Evolutionary conservation across 2,888 invertebrate genomes (phyloP).

Genomic region (Cryptus armator): DNA sequence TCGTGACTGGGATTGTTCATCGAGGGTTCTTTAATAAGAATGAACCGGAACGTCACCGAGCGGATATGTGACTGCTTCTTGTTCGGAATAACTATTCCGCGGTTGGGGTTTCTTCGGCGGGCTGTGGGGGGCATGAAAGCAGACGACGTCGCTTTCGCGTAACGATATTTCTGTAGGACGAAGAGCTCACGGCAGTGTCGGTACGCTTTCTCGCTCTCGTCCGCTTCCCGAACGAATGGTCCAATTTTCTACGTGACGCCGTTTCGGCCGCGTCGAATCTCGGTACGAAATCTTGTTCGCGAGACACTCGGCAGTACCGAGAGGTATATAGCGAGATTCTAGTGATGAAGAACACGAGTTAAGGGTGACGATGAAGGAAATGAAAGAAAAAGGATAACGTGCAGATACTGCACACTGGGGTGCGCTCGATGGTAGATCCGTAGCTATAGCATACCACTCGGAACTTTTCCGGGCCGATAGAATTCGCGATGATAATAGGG

Average conservation of each 20-base stretch:
- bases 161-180: slow-evolving; percentile 43
- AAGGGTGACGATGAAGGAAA: slow-evolving; percentile 27
- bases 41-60: slow-evolving; percentile 17
- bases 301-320: slow-evolving; percentile 53
- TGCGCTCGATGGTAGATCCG: neutral
- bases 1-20: slow-evolving; percentile 7
- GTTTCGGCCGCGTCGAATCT: slow-evolving; percentile 69
- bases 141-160: slow-evolving; percentile 33
- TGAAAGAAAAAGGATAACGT: neutral
- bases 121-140: slow-evolving; percentile 3
- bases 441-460: neutral
- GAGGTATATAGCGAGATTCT: neutral
- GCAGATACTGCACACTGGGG: neutral
- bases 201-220: slow-evolving; percentile 46
- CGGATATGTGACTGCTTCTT: slow-evolving; percentile 31
- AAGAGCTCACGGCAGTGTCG: slow-evolving; percentile 25
- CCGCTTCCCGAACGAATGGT: slow-evolving; percentile 68
- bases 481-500: neutral
- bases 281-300: slow-evolving; percentile 64
- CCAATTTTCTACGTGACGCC: slow-evolving; percentile 74
- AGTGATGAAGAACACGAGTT: slow-evolving; percentile 25
- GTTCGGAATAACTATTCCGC: neutral
- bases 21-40: slow-evolving; percentile 2
- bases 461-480: neutral
- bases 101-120: slow-evolving; percentile 1